A percentile compares a stretch with the other conserved stretches of the same genome.
Evolutionary conservation across 2,797 vertebrate genomes (phyloP).

Genomic region (Pangasius djambal): DNA sequence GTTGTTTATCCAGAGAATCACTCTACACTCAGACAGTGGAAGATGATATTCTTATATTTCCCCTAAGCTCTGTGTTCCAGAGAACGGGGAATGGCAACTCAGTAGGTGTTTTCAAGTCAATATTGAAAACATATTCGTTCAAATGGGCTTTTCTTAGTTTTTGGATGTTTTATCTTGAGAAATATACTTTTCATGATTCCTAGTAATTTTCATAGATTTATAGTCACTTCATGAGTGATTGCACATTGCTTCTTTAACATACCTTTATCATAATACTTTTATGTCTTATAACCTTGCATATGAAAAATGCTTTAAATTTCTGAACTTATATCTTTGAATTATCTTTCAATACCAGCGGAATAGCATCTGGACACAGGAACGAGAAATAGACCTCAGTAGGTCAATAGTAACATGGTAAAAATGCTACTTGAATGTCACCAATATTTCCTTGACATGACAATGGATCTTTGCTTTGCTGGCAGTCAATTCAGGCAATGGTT

Average conservation of each 20-base stretch:
- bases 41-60: not conserved
- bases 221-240: not conserved
- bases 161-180: not conserved
- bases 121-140: not conserved
- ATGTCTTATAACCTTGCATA: not conserved
- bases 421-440: not conserved
- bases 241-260: not conserved
- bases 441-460: not conserved
- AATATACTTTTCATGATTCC: not conserved
- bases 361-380: not conserved
- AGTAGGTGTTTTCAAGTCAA: not conserved
- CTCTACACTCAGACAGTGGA: not conserved
- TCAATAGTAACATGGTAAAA: not conserved
- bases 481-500: no score
- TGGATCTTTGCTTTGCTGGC: not conserved
- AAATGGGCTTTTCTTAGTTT: not conserved
- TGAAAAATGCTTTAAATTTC: not conserved
- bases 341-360: not conserved
- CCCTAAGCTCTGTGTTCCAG: constrained; percentile 2
- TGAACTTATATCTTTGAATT: not conserved
- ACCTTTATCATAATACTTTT: not conserved
- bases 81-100: not conserved
- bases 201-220: not conserved
- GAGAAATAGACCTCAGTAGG: not conserved
- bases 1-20: not conserved